Evolutionary conservation across 2,888 invertebrate species (phyloP).

Genomic region (Silvanus unidentatus): DNA sequence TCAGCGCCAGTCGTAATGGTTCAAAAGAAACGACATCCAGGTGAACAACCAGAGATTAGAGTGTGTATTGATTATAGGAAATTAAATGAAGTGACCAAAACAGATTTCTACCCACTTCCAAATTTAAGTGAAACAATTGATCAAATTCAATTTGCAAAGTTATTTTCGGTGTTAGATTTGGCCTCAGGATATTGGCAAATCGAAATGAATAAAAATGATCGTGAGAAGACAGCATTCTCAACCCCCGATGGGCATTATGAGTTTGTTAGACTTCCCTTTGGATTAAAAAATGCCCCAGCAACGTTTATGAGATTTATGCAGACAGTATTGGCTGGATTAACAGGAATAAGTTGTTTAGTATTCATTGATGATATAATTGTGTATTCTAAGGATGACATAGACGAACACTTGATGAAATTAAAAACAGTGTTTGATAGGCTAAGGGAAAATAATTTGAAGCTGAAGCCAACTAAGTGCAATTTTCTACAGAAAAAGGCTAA

Average conservation of each 20-base stretch:
- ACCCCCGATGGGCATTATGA: constrained; percentile 9
- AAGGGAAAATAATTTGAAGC: constrained; percentile 1
- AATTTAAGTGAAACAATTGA: constrained; percentile 26
- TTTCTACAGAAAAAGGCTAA: constrained; percentile 1
- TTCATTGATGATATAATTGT: constrained; percentile 24
- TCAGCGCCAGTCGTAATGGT: constrained; percentile 33
- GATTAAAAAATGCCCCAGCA: constrained; percentile 5
- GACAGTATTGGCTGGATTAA: constrained; percentile 3
- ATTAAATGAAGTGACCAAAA: constrained; percentile 17
- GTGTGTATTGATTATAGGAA: constrained; percentile 18
- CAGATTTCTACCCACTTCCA: constrained; percentile 20
- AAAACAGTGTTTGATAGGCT: background rate
- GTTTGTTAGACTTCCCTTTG: constrained; percentile 5
- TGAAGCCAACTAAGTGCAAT: constrained; percentile 3
- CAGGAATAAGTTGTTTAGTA: constrained; percentile 8
- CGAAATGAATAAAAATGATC: constrained; percentile 15
- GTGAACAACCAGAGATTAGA: constrained; percentile 7
- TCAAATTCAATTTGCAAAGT: constrained; percentile 11
- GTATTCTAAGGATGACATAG: constrained; percentile 10
- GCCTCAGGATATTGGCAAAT: constrained; percentile 29
- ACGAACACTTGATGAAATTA: constrained; percentile 3
- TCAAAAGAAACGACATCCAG: constrained; percentile 27
- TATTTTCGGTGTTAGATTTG: constrained; percentile 27
- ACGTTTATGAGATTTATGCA: constrained; percentile 6
- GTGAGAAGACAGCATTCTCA: constrained; percentile 18